These are phyloP conservation scores for Brachymystax lenok DNA, from an alignment of 2,797 vertebrate genomes.

Conservation along the genomic window DNA sequence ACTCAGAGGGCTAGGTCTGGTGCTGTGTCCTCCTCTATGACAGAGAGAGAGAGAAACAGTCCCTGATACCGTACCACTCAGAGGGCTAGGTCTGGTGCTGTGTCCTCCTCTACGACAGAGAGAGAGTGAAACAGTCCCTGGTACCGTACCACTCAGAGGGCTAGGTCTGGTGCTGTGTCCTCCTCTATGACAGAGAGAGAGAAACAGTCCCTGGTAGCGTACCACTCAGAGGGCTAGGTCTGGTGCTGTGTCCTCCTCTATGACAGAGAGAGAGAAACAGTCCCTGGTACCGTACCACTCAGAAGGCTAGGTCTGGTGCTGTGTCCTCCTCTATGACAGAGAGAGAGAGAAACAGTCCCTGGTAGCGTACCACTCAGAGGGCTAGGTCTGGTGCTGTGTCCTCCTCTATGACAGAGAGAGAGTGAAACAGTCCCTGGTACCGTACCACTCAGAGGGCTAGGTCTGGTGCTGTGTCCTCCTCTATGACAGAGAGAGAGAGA, in stretches of 20 bases:
- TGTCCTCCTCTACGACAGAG: background rate
- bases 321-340: constrained; percentile 66
- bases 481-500: constrained; percentile 54
- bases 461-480: constrained; percentile 64
- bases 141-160: constrained; percentile 77
- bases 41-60: background rate
- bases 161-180: constrained; percentile 68
- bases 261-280: background rate
- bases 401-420: background rate
- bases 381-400: too few relatives aligned
- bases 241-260: too few relatives aligned
- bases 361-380: constrained; percentile 31
- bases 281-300: constrained; percentile 71
- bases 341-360: background rate
- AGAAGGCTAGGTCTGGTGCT: constrained; percentile 71
- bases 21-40: constrained; percentile 67
- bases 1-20: constrained; percentile 72
- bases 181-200: constrained; percentile 60
- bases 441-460: constrained; percentile 80
- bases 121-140: constrained; percentile 8
- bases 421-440: constrained; percentile 13
- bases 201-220: constrained; percentile 35
- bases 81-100: too few relatives aligned
- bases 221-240: too few relatives aligned
- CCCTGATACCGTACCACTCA: constrained; percentile 34